phyloP scores from a whole-genome alignment of 2,113 vertebrate genomes.

The Alouatta palliata region DNA sequence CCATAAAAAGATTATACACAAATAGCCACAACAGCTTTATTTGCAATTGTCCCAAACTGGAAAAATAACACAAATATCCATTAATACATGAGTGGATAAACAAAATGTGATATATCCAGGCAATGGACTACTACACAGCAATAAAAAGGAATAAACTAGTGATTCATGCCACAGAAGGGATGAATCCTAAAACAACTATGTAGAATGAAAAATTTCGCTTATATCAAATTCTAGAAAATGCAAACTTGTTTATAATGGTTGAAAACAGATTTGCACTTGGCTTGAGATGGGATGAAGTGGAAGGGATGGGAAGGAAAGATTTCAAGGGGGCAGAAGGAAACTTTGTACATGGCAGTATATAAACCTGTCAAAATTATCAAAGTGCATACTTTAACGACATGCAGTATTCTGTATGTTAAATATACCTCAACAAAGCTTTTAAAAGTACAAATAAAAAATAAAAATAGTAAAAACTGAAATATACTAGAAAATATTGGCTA shows the following conservation, averaged over 20 bases:
- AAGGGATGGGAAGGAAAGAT: neutral
- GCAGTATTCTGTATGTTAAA: rapidly evolving
- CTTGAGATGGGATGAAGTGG: no score
- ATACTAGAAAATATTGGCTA: no score
- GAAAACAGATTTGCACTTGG: neutral
- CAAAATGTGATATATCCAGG: no score
- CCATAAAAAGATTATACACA: rapidly evolving
- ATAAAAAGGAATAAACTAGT: neutral
- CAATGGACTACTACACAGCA: no score
- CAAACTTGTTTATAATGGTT: neutral
- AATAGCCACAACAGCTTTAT: neutral
- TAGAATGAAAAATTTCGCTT: neutral
- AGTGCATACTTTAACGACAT: no score
- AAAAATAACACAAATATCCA: no score
- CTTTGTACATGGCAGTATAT: rapidly evolving
- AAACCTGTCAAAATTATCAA: neutral
- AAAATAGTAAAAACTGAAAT: neutral
- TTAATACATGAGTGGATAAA: neutral
- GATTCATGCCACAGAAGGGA: rapidly evolving
- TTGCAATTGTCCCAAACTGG: neutral
- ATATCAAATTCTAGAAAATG: neutral
- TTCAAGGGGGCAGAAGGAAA: neutral
- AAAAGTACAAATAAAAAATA: neutral
- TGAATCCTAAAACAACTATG: neutral
- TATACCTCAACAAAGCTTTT: neutral